A percentile compares a stretch with the other conserved stretches of the same genome.
These are phyloP conservation scores for Cyclina sinensis DNA, from an alignment of 1,140 invertebrate genomes.

Conservation along the genomic window DNA sequence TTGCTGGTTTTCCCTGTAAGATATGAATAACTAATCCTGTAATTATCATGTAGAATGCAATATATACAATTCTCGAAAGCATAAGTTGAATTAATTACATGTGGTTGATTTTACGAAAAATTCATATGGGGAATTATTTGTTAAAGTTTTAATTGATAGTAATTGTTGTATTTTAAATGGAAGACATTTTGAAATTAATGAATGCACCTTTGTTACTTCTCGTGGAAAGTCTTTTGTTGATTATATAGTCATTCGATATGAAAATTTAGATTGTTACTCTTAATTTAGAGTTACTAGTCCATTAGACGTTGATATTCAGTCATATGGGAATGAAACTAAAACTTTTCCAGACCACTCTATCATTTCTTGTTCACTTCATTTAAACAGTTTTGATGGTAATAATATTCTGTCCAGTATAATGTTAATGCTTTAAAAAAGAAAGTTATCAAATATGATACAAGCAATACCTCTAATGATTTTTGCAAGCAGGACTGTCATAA, in stretches of 20 bases:
- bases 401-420: too few relatives aligned
- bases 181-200: neutral
- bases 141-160: too few relatives aligned
- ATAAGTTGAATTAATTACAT: too few relatives aligned
- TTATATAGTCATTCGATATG: constrained; percentile 5
- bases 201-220: too few relatives aligned
- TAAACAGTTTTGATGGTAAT: neutral
- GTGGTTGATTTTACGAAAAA: constrained; percentile 55
- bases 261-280: neutral
- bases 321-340: neutral
- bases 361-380: neutral
- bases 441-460: neutral
- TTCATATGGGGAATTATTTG: constrained; percentile 53
- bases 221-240: too few relatives aligned
- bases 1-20: too few relatives aligned
- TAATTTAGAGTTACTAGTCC: neutral
- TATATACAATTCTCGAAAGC: too few relatives aligned
- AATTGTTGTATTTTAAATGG: constrained; percentile 46
- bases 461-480: constrained; percentile 4
- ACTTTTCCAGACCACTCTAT: neutral
- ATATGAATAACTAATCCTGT: too few relatives aligned
- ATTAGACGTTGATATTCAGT: neutral
- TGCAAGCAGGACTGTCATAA: neutral
- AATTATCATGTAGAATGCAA: too few relatives aligned
- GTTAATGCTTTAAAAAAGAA: neutral